These are phyloP conservation scores for Drosophila guanche DNA, from an alignment of 1,140 invertebrate genomes.

Conservation along the genomic window DNA sequence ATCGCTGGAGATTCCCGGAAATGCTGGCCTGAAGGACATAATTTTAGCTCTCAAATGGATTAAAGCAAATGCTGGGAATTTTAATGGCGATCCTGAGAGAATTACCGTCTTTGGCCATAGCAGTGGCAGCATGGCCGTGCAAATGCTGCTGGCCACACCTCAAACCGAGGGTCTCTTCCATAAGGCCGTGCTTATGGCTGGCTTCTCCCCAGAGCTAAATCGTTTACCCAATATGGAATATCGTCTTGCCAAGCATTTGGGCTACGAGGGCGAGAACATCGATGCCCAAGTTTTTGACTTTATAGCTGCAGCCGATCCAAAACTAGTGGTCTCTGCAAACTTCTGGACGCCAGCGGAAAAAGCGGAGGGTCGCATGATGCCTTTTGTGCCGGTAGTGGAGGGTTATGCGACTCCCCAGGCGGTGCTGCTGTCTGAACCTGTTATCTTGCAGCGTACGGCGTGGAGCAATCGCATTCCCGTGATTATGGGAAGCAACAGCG, in stretches of 20 bases:
- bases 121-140: slow-evolving; percentile 83
- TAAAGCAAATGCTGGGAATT: slow-evolving; percentile 85
- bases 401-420: slow-evolving; percentile 33
- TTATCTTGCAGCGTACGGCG: slow-evolving; percentile 39
- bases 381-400: slow-evolving; percentile 56
- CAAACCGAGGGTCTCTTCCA: slow-evolving; percentile 85
- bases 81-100: slow-evolving; percentile 86
- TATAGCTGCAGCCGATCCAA: slow-evolving; percentile 35
- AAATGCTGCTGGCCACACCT: slow-evolving; percentile 66
- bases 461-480: slow-evolving; percentile 69
- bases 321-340: slow-evolving; percentile 28
- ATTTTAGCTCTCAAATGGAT: slow-evolving; percentile 86
- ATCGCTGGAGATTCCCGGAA: slow-evolving; percentile 85
- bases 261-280: slow-evolving; percentile 60
- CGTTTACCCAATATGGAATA: slow-evolving; percentile 48
- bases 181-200: slow-evolving; percentile 86
- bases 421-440: slow-evolving; percentile 44
- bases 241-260: slow-evolving; percentile 63
- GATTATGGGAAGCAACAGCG: slow-evolving; percentile 58
- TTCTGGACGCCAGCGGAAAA: slow-evolving; percentile 40
- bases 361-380: background rate
- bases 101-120: slow-evolving; percentile 85
- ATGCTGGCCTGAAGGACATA: slow-evolving; percentile 85
- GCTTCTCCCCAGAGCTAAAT: slow-evolving; percentile 69
- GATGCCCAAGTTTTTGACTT: slow-evolving; percentile 48